These are phyloP conservation scores for Drosophila kurseongensis DNA, from an alignment of 1,140 invertebrate genomes.

Conservation along the genomic window DNA sequence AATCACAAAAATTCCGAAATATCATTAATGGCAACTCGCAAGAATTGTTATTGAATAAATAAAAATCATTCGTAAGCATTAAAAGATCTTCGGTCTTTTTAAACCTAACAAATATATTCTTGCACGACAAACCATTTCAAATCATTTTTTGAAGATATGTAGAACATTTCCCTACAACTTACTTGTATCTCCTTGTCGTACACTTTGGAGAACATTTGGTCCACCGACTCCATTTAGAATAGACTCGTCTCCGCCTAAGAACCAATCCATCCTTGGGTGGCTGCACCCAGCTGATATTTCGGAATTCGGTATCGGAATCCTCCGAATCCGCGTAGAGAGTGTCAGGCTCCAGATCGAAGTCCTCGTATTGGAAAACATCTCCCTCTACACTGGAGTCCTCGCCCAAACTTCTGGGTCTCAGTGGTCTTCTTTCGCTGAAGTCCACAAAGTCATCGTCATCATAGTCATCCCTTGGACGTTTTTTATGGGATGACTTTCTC, in stretches of 20 bases:
- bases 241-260: conserved; percentile 59
- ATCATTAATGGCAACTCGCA: background rate
- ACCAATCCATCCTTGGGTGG: conserved; percentile 55
- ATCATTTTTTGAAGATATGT: too few species aligned
- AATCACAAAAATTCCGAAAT: background rate
- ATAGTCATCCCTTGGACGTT: conserved; percentile 31
- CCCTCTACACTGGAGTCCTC: conserved; percentile 54
- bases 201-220: conserved; percentile 84
- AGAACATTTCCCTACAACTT: conserved; percentile 10
- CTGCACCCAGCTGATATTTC: conserved; percentile 38
- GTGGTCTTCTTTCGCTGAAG: conserved; percentile 38
- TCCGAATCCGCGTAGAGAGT: conserved; percentile 48
- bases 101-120: too few species aligned
- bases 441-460: conserved; percentile 67
- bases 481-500: conserved; percentile 12
- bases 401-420: conserved; percentile 27
- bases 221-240: conserved; percentile 85
- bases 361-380: conserved; percentile 76
- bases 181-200: conserved; percentile 84
- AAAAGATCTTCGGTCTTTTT: too few species aligned
- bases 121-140: too few species aligned
- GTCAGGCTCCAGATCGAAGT: conserved; percentile 69
- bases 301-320: conserved; percentile 47
- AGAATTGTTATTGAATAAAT: too few species aligned
- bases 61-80: too few species aligned